A percentile compares a stretch with the other conserved stretches of the same genome.
phyloP scores from a whole-genome alignment of 2,888 invertebrate species.

The Drosophila mayaguana region DNA sequence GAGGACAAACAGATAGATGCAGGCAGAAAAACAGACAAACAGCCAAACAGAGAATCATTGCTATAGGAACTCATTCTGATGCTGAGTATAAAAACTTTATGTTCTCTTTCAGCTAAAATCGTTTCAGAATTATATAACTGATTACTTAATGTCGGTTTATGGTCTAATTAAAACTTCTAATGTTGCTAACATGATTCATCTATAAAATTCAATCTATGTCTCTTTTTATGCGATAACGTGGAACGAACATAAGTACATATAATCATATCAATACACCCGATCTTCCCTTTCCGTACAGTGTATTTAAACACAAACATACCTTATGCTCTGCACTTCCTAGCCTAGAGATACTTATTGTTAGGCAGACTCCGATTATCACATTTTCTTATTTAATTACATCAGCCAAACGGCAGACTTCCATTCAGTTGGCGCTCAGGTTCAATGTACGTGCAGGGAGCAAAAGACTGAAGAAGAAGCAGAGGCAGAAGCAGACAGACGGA shows the following conservation, averaged over 20 bases:
- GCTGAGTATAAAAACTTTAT: not conserved
- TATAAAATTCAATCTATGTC: not conserved
- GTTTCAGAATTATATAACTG: not conserved
- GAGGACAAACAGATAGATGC: not conserved
- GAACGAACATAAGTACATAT: not conserved
- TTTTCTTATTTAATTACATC: slow-evolving; percentile 36
- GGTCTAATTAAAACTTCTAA: not conserved
- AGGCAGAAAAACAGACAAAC: not conserved
- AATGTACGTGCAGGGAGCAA: slow-evolving; percentile 35
- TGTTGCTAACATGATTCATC: not conserved
- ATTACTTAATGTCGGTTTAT: not conserved
- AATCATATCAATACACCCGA: not conserved
- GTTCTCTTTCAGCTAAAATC: not conserved
- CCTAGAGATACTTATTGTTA: slow-evolving; percentile 1
- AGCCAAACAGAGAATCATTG: not conserved
- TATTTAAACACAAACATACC: not conserved
- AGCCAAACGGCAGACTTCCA: slow-evolving; percentile 12
- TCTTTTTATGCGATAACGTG: not conserved
- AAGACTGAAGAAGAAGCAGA: slow-evolving; percentile 6
- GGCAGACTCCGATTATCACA: slow-evolving; percentile 14
- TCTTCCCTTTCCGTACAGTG: not conserved
- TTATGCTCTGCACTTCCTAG: slow-evolving; percentile 2
- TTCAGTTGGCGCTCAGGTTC: slow-evolving; percentile 36
- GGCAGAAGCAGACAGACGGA: not conserved
- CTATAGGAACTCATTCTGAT: not conserved